Base-by-base conservation (phyloP, 2,113 vertebrate species). In the Nansenia antarctica region DNA sequence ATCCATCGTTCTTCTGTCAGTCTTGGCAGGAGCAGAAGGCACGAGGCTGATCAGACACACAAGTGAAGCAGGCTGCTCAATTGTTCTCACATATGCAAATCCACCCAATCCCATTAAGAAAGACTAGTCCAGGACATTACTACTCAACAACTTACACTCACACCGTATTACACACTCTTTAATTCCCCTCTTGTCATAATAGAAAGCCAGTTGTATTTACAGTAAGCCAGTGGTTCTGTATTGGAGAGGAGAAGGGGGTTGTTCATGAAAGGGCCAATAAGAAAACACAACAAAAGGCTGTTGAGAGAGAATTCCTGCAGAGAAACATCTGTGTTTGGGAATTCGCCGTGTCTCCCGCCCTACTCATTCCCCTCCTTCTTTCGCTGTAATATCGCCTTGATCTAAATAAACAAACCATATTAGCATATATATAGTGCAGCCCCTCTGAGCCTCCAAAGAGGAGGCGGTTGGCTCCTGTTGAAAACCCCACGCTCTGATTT, bases 351-450 rank as follows among this genome's bases (percentile, higher is more conserved):
- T 66, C 30, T 45, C 67, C 55, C 34, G 20, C 26, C 58, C 52
- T 62, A 53, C 39, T 42, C 29, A 39, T 64, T 49, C 32, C 18
- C 52, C 42, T 64, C 26, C 54, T 69, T 54, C 64, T 54, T 57
- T 64, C 64, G 49, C 27, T 12, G 34, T 54, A 61, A 70, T 71
- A 79, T 76, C 73, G 55, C 60, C 22, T 53, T 69, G 65, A 74
- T 79, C 73, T 54, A 24, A 73, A 76, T 45, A 72, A 72, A 68
- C 67, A 77, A 67, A 65, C 22, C 20, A 8, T 47, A 82, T 79
- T 80, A 82, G 74, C 71, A 82, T 80, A 77, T 66, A 77, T 77
- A 82, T 80, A 72, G 65, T 70, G 57, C 60, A n/a, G 58, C 67
- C 68, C 49, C 60, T 62, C 27, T 9, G 47, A 35, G 69, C 29